phyloP scores from a whole-genome alignment of 2,113 vertebrate species.

The Aleadryas rufinucha region DNA sequence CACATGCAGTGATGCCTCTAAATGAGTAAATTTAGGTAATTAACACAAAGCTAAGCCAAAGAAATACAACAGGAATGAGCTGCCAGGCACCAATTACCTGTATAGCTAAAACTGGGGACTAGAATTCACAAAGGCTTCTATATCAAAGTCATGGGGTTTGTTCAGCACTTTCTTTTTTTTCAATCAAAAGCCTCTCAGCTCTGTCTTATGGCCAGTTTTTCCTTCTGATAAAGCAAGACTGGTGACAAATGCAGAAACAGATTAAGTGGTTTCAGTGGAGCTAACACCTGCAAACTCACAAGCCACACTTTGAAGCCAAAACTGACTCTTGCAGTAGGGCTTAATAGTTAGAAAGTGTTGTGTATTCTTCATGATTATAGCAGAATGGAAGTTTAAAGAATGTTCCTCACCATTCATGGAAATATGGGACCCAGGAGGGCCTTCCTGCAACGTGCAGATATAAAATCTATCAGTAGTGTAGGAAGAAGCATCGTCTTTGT shows the following conservation, averaged over 20 bases:
- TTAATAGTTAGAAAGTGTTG: background rate
- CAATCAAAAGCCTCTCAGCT: background rate
- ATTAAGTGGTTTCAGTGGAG: background rate
- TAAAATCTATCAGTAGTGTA: background rate
- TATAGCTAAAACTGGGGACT: background rate
- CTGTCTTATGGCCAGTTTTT: background rate
- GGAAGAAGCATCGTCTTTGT: background rate
- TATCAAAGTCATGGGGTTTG: background rate
- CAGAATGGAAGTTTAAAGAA: background rate
- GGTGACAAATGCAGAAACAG: background rate
- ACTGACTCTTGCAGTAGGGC: background rate
- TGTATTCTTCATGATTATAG: background rate
- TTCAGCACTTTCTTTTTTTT: background rate
- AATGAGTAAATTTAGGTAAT: constrained; percentile 49
- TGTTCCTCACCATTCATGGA: background rate
- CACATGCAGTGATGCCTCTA: background rate
- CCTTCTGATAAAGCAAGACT: background rate
- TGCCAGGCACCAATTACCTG: constrained; percentile 42
- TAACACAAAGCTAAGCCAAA: constrained; percentile 35
- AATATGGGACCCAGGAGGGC: background rate
- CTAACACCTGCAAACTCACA: background rate
- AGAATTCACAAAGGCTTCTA: background rate
- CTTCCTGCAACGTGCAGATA: background rate
- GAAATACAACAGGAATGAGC: background rate
- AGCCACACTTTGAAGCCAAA: background rate